phyloP scores from a whole-genome alignment of 2,113 vertebrate species.

The Mormyrus lacerda region DNA sequence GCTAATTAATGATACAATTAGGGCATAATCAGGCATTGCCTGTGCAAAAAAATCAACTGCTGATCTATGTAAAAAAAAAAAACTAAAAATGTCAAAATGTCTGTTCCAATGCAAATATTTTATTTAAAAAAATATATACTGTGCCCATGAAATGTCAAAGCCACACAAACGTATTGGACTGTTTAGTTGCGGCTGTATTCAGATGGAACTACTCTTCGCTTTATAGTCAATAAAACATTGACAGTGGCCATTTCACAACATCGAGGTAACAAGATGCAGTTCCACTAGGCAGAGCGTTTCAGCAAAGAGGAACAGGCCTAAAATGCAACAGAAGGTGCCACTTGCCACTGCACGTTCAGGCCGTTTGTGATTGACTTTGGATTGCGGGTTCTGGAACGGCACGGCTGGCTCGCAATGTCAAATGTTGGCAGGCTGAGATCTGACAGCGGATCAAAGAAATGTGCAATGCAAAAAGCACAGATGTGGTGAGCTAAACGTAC shows the following conservation, averaged over 20 bases:
- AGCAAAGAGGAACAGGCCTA: neutral
- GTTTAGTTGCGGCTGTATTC: neutral
- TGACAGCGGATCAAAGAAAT: slow-evolving; percentile 59
- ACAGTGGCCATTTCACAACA: neutral
- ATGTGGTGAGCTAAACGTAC: slow-evolving; percentile 35
- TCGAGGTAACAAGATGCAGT: neutral
- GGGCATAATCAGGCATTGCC: neutral
- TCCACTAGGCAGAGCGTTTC: neutral
- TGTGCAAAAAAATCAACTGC: neutral
- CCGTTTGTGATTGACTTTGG: slow-evolving; percentile 22
- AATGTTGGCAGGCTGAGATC: slow-evolving; percentile 42
- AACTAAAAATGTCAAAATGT: neutral
- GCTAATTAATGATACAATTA: neutral
- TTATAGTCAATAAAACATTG: neutral
- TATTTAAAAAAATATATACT: neutral
- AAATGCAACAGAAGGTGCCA: neutral
- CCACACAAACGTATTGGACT: neutral
- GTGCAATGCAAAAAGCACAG: slow-evolving; percentile 58
- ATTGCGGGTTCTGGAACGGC: slow-evolving; percentile 45
- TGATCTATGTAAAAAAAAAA: neutral
- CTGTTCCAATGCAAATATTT: neutral
- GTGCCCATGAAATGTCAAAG: neutral
- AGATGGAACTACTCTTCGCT: neutral
- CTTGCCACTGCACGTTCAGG: neutral
- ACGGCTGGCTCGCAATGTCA: slow-evolving; percentile 38